These are phyloP conservation scores for Xiphydria camelus DNA, from an alignment of 2,888 invertebrate species.

Conservation along the genomic window DNA sequence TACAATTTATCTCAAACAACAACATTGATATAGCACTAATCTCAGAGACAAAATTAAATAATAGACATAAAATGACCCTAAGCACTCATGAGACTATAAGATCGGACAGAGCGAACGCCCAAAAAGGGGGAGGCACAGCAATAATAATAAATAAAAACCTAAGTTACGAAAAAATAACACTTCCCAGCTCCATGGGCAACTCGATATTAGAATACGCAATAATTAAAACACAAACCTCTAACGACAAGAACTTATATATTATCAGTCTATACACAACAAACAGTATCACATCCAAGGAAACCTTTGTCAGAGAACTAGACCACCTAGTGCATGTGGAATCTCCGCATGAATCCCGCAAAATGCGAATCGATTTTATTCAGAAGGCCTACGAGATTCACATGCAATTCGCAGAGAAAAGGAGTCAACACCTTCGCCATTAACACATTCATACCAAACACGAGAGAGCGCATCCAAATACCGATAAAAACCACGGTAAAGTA, in stretches of 20 bases:
- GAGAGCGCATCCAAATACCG: too few relatives aligned
- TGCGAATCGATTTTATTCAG: too few relatives aligned
- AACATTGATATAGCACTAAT: slow-evolving; percentile 14
- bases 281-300: not conserved
- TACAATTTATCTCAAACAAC: slow-evolving; percentile 4
- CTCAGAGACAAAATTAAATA: slow-evolving; percentile 15
- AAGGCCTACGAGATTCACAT: too few relatives aligned
- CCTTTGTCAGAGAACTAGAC: slow-evolving; percentile 9
- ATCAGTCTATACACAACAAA: not conserved
- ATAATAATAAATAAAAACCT: not conserved
- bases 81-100: slow-evolving; percentile 1
- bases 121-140: slow-evolving; percentile 16
- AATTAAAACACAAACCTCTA: not conserved
- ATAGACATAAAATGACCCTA: too few relatives aligned
- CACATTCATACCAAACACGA: too few relatives aligned
- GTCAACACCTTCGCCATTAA: too few relatives aligned
- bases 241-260: not conserved
- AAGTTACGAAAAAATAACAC: not conserved
- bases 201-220: not conserved
- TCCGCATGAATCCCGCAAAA: too few relatives aligned
- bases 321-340: too few relatives aligned
- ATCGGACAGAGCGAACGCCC: slow-evolving; percentile 5
- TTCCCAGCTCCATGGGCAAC: too few relatives aligned
- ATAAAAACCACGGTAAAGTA: too few relatives aligned
- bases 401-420: too few relatives aligned